A percentile compares a stretch with the other conserved stretches of the same genome.
Evolutionary conservation across 2,113 vertebrate genomes (phyloP).

Genomic region (Tachycineta bicolor): DNA sequence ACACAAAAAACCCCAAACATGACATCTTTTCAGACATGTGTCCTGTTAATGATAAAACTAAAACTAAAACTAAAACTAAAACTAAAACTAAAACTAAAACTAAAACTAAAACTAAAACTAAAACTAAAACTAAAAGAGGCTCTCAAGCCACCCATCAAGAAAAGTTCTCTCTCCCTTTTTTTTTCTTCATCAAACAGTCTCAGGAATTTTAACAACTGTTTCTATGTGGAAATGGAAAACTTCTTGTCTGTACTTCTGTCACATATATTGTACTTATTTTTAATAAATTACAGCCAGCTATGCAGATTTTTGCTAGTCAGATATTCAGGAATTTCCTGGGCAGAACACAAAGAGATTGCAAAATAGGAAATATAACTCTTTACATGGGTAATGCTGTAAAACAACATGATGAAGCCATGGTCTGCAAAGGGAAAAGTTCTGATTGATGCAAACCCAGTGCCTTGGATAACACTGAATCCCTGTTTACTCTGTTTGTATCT

Average conservation of each 20-base stretch:
- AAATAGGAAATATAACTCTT: not conserved
- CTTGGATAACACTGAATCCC: not conserved
- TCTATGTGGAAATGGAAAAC: not conserved
- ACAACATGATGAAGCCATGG: rapidly evolving
- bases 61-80: not conserved
- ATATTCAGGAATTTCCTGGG: not conserved
- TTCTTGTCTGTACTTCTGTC: not conserved
- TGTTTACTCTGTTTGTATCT: not conserved
- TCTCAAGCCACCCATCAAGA: not conserved
- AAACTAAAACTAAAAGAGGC: not conserved
- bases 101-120: not conserved
- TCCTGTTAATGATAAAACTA: not conserved
- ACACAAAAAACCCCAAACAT: too few relatives aligned
- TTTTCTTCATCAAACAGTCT: not conserved
- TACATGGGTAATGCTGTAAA: not conserved
- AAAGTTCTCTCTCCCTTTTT: not conserved
- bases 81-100: not conserved
- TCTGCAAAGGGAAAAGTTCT: not conserved
- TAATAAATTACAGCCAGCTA: not conserved
- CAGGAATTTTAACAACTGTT: not conserved
- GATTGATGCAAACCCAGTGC: not conserved
- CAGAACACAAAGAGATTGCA: not conserved
- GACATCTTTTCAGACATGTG: not conserved
- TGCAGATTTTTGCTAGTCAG: not conserved
- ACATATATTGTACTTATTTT: rapidly evolving